These are phyloP conservation scores for Zaprionus kolodkinae DNA, from an alignment of 1,140 invertebrate genomes.

Conservation along the genomic window DNA sequence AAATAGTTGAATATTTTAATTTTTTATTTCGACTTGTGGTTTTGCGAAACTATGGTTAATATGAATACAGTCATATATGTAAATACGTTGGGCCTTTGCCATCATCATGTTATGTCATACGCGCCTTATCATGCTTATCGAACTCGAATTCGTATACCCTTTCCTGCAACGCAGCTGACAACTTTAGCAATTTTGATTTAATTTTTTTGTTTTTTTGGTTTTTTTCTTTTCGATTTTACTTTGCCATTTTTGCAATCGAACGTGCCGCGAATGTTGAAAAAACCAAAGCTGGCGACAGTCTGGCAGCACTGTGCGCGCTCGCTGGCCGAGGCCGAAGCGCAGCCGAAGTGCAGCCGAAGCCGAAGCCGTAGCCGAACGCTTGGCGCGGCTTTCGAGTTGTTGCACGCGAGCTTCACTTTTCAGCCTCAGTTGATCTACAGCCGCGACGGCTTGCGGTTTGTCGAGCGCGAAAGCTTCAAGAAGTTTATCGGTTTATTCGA, in stretches of 20 bases:
- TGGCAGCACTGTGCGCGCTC: conserved; percentile 17
- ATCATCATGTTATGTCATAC: not conserved
- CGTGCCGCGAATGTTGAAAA: conserved; percentile 35
- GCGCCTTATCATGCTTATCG: not conserved
- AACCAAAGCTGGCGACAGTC: conserved; percentile 14
- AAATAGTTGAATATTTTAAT: too few relatives aligned
- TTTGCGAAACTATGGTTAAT: too few relatives aligned
- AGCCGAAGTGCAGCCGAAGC: not conserved
- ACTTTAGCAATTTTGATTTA: conserved; percentile 27
- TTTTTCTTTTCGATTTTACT: conserved; percentile 16
- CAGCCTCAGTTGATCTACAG: conserved; percentile 63
- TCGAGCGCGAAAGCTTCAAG: conserved; percentile 21
- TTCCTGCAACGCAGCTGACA: not conserved
- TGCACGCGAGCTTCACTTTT: not conserved
- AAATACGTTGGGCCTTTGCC: not conserved
- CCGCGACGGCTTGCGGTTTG: conserved; percentile 56
- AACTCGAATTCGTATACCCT: not conserved
- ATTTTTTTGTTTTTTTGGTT: not conserved
- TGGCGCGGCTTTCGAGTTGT: not conserved
- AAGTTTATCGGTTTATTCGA: conserved; percentile 1
- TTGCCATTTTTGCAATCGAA: conserved; percentile 45
- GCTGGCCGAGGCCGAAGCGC: not conserved
- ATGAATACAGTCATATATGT: too few relatives aligned
- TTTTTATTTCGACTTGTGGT: too few relatives aligned
- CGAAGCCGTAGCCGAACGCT: not conserved